Conservation (phyloP, 1,140 invertebrate genomes). For the Zaprionus nigranus region DNA sequence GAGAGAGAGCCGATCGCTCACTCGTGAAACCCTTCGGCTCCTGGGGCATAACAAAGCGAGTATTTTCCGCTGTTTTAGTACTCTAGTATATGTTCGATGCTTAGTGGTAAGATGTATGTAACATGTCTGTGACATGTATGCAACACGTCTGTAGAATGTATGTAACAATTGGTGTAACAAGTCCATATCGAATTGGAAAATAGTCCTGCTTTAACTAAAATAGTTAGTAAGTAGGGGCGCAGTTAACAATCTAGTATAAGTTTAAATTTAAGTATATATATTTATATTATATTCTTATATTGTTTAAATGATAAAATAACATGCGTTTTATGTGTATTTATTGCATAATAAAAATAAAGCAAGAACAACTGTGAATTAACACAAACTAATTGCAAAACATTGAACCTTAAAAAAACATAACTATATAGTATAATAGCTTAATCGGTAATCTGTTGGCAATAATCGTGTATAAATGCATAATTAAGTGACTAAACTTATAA, state of each 20-base stretch:
- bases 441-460: not conserved
- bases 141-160: too few species aligned
- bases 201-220: not conserved
- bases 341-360: not conserved
- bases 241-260: not conserved
- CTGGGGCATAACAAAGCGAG: too few species aligned
- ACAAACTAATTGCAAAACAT: not conserved
- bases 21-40: too few species aligned
- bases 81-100: too few species aligned
- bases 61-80: too few species aligned
- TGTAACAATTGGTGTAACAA: too few species aligned
- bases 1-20: too few species aligned
- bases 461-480: not conserved
- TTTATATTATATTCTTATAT: not conserved
- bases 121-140: too few species aligned
- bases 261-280: not conserved
- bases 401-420: not conserved
- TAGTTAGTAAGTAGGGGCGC: not conserved
- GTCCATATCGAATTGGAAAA: not conserved
- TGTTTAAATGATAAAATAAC: not conserved
- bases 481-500: not conserved
- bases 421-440: not conserved
- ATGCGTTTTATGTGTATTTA: not conserved
- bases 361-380: not conserved
- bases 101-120: too few species aligned